Evolutionary conservation across 2,888 invertebrate species (phyloP), one percentile per base, ranked within the genome.

Genomic region (Polydrusus tereticollis): DNA sequence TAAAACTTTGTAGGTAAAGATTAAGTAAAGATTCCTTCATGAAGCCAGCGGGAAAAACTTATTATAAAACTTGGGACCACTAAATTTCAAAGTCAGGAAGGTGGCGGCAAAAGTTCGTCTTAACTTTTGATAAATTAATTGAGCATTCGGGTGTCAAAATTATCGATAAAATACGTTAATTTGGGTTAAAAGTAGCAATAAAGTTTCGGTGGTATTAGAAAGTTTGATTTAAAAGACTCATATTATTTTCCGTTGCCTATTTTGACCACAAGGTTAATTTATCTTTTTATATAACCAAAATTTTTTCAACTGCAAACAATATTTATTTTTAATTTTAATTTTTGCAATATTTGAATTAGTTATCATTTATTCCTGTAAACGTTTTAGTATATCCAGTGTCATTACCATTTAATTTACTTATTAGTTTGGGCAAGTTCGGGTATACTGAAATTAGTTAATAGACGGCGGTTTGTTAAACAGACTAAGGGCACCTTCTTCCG

Each of bases 91-190:
- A 62, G 47, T 62, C 36, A 41, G 62, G 33, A 47, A 62, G 62
- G 29, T 60, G 36, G 45, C 29, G 47, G 26, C 52, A 55, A 62
- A 67, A 59, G 45, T 59, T 67, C 26, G 55, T 12, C n/a, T n/a
- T n/a, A 57, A 45, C 57, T 57, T 67, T 67, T 57, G 58, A 67
- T 67, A 67, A 59, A 67, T 67, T 67, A 67, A 59, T 67, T 67
- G 58, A 47, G 67, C 57, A 45, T 67, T 67, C 41, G 43, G 47
- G 33, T 58, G 58, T 66, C 65, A 43, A 57, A 66, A 55, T 55
- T 36, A 57, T 66, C 23, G 65, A 66, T 57, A 36, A 41, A 33
- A 21, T 18, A 38, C 36, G 50, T 64, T 50, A 64, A 52, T 38
- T 63, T 55, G 16, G 29, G 29, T 29, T 29, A 16, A 55, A 29